These are phyloP conservation scores for Hemichromis elongatus DNA, from an alignment of 2,113 vertebrate species.

Conservation along the genomic window DNA sequence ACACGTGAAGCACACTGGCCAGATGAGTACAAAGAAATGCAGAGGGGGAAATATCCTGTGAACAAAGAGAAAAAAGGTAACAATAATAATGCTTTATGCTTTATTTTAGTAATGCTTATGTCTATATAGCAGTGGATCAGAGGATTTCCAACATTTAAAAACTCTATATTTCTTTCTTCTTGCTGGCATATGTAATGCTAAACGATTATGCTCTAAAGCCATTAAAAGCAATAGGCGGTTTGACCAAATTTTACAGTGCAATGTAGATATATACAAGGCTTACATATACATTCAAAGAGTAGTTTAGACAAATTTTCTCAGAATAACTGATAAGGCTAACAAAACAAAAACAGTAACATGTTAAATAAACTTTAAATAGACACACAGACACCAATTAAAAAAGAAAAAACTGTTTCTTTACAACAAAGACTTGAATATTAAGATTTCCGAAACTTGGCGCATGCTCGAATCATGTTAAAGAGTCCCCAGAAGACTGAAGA, in stretches of 20 bases:
- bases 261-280: rapidly evolving
- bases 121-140: constrained; percentile 13
- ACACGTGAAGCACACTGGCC: constrained; percentile 6
- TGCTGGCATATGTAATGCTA: neutral
- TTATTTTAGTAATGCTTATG: constrained; percentile 3
- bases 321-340: neutral
- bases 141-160: neutral
- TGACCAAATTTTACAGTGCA: neutral
- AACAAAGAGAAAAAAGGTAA: neutral
- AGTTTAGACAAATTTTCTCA: neutral
- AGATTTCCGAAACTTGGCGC: neutral
- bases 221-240: neutral
- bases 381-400: neutral
- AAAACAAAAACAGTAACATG: neutral
- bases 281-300: neutral
- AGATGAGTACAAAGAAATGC: neutral
- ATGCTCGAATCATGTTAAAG: neutral
- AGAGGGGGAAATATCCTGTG: neutral
- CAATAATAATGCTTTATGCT: too few relatives aligned
- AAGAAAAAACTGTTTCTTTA: neutral
- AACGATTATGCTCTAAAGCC: neutral
- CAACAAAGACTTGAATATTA: neutral
- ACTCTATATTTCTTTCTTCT: neutral
- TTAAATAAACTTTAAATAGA: neutral
- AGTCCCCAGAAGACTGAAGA: neutral